Evolutionary conservation across 2,113 vertebrate genomes (phyloP).

Genomic region (Phaetusa simplex): DNA sequence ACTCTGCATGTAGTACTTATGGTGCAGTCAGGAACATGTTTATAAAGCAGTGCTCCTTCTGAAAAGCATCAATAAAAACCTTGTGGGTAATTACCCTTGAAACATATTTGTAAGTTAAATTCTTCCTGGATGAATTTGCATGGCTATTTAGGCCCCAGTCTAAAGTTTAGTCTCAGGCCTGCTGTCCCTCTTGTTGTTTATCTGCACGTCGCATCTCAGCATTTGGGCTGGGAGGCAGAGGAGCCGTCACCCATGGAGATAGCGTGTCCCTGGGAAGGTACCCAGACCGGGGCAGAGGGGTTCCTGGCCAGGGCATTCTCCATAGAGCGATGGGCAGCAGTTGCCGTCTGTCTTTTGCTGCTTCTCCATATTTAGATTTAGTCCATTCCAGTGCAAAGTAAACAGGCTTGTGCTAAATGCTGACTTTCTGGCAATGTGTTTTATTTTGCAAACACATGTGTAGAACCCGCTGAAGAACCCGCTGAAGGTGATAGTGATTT

Average conservation of each 20-base stretch:
- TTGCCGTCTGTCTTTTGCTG: background rate
- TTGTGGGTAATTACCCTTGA: background rate
- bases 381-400: background rate
- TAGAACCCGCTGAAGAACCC: background rate
- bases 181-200: background rate
- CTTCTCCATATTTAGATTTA: background rate
- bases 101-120: background rate
- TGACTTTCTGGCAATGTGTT: background rate
- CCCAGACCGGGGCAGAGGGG: too few species aligned
- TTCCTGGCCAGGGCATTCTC: background rate
- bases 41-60: background rate
- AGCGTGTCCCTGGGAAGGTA: background rate
- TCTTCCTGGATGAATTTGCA: background rate
- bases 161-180: background rate
- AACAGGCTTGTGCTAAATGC: background rate
- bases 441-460: background rate
- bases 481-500: background rate
- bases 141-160: background rate
- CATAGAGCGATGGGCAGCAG: background rate
- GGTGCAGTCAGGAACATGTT: background rate
- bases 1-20: background rate
- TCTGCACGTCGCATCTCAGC: background rate
- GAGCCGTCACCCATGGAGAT: accelerated
- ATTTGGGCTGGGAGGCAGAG: background rate
- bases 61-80: background rate